Conservation (phyloP, 2,888 invertebrate genomes). For the Suillia variegata region DNA sequence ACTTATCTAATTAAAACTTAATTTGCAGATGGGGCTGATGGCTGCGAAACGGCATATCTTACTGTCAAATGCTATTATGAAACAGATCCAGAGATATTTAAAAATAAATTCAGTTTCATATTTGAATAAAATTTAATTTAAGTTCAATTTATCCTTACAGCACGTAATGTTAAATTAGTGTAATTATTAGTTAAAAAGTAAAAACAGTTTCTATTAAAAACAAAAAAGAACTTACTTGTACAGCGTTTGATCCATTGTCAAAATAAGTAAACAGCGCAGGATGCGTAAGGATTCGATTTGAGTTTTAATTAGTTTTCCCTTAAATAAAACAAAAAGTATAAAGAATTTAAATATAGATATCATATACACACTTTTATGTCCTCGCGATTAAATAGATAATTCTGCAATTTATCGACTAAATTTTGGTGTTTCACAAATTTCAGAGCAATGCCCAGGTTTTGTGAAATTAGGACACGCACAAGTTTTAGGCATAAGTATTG, state of each 20-base stretch:
- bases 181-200: background rate
- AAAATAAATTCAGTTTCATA: constrained; percentile 24
- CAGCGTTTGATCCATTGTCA: constrained; percentile 46
- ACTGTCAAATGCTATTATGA: constrained; percentile 52
- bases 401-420: constrained; percentile 45
- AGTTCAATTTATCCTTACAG: too few species aligned
- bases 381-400: constrained; percentile 50
- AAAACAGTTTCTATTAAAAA: too few species aligned
- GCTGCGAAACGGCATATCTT: constrained; percentile 53
- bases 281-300: constrained; percentile 67
- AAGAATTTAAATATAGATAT: constrained; percentile 4
- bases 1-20: too few species aligned
- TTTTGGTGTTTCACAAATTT: constrained; percentile 43
- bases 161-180: background rate
- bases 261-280: constrained; percentile 49
- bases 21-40: constrained; percentile 50
- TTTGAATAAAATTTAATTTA: constrained; percentile 28
- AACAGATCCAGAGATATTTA: constrained; percentile 36
- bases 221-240: constrained; percentile 47
- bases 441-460: constrained; percentile 56
- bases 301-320: constrained; percentile 60
- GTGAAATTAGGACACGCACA: constrained; percentile 72
- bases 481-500: constrained; percentile 74
- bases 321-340: constrained; percentile 11
- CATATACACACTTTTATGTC: constrained; percentile 48